These are phyloP conservation scores for Haliclona indistincta DNA, from an alignment of 37 sponge, comb jelly and placozoan genomes.

Conservation along the genomic window DNA sequence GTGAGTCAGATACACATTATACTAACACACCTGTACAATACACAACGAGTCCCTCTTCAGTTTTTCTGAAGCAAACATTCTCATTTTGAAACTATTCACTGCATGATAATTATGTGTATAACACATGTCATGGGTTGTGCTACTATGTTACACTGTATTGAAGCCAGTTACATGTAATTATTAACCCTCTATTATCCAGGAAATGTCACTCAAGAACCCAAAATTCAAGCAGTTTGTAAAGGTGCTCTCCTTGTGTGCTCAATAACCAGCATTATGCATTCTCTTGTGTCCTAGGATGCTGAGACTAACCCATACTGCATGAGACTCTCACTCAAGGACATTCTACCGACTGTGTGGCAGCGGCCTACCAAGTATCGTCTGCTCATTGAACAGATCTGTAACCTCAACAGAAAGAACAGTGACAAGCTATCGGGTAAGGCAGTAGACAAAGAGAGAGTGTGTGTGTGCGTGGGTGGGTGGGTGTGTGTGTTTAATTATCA, in stretches of 20 bases:
- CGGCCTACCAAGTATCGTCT: conserved; percentile 72
- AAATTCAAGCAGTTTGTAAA: conserved; percentile 60
- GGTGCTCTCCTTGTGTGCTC: conserved; percentile 10
- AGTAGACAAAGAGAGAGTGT: neutral
- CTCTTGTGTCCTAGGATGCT: conserved; percentile 21
- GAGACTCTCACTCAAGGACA: conserved; percentile 55
- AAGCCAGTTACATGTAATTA: neutral
- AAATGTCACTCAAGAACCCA: conserved; percentile 63
- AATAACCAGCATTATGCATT: neutral
- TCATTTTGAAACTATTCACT: too few species aligned
- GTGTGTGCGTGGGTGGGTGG: neutral
- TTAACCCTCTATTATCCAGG: neutral
- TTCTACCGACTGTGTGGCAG: conserved; percentile 69
- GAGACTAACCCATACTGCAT: conserved; percentile 54
- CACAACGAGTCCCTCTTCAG: too few species aligned
- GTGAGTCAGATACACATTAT: neutral
- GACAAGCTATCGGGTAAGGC: conserved; percentile 47
- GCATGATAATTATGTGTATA: too few species aligned
- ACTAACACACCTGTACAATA: neutral
- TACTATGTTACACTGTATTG: too few species aligned
- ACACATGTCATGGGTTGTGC: too few species aligned
- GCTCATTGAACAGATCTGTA: conserved; percentile 51
- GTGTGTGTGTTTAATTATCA: neutral
- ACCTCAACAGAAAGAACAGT: conserved; percentile 46
- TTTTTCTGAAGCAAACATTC: too few species aligned